Percentiles rank a stretch among this genome's conserved stretches.
These are phyloP conservation scores for Idaea dimidiata DNA, from an alignment of 2,888 invertebrate species.

Conservation along the genomic window DNA sequence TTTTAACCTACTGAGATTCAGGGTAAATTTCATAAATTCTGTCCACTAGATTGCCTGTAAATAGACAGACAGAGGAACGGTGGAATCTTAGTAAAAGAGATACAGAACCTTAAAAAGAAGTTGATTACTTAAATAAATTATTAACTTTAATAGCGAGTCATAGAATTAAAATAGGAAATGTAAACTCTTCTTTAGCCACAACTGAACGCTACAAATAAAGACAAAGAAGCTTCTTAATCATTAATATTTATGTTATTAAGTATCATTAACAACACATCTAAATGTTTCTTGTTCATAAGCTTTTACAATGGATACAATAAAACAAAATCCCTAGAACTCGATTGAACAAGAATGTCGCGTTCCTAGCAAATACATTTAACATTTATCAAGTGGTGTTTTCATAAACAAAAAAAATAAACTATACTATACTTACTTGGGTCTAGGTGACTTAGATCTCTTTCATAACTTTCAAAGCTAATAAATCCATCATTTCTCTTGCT, in stretches of 20 bases:
- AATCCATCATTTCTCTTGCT: too few relatives aligned
- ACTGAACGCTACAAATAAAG: not conserved
- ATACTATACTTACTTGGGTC: too few relatives aligned
- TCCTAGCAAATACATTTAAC: constrained; percentile 15
- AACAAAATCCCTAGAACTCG: constrained; percentile 37
- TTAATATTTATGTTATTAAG: not conserved
- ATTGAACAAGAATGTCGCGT: constrained; percentile 43
- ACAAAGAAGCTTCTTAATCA: not conserved
- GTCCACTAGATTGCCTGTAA: too few relatives aligned
- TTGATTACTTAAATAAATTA: too few relatives aligned
- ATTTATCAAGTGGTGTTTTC: constrained; percentile 3
- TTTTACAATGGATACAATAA: constrained; percentile 40
- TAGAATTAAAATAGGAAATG: not conserved
- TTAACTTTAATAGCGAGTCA: too few relatives aligned
- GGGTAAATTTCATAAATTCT: too few relatives aligned
- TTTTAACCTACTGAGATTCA: too few relatives aligned
- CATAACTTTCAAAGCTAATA: too few relatives aligned
- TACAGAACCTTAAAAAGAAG: too few relatives aligned
- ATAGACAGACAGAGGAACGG: too few relatives aligned
- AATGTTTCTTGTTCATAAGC: constrained; percentile 13
- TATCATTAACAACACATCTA: not conserved
- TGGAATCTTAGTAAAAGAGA: too few relatives aligned
- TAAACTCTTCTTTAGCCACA: not conserved
- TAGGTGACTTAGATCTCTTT: too few relatives aligned
- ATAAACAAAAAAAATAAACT: not conserved